Evolutionary conservation across 2,797 vertebrate species (phyloP).

Genomic region (Lagocephalus sceleratus): DNA sequence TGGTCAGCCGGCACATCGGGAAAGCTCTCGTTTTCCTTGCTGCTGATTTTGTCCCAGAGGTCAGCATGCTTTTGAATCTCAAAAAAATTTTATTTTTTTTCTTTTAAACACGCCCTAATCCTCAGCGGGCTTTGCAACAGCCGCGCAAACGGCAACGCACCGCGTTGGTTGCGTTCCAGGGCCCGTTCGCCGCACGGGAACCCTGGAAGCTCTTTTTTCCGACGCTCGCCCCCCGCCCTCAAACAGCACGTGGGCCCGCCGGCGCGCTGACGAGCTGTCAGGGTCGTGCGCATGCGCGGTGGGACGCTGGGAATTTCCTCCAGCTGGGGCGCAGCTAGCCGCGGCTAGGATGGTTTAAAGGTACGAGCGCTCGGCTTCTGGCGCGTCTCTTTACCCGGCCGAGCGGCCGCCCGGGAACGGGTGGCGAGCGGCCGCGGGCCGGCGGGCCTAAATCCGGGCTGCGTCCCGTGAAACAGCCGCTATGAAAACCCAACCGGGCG

Average conservation of each 20-base stretch:
- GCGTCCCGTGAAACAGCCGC: neutral
- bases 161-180: too few relatives aligned
- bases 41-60: too few relatives aligned
- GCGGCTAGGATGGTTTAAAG: slow-evolving; percentile 67
- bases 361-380: slow-evolving; percentile 59
- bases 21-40: too few relatives aligned
- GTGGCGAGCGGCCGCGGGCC: neutral
- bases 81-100: too few relatives aligned
- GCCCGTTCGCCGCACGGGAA: too few relatives aligned
- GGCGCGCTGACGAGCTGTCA: slow-evolving; percentile 56
- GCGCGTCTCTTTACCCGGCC: slow-evolving; percentile 25
- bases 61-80: too few relatives aligned
- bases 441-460: fast-evolving
- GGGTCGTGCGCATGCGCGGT: slow-evolving; percentile 66
- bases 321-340: slow-evolving; percentile 70
- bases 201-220: slow-evolving; percentile 3
- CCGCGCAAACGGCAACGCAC: too few relatives aligned
- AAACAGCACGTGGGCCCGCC: slow-evolving; percentile 57
- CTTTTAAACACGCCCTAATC: too few relatives aligned
- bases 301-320: slow-evolving; percentile 71
- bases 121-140: too few relatives aligned
- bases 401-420: neutral
- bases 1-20: too few relatives aligned
- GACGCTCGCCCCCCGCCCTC: neutral
- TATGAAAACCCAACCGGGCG: slow-evolving; percentile 6